phyloP scores from a whole-genome alignment of 2,888 invertebrate genomes.

The Stegana nigrithorax region DNA sequence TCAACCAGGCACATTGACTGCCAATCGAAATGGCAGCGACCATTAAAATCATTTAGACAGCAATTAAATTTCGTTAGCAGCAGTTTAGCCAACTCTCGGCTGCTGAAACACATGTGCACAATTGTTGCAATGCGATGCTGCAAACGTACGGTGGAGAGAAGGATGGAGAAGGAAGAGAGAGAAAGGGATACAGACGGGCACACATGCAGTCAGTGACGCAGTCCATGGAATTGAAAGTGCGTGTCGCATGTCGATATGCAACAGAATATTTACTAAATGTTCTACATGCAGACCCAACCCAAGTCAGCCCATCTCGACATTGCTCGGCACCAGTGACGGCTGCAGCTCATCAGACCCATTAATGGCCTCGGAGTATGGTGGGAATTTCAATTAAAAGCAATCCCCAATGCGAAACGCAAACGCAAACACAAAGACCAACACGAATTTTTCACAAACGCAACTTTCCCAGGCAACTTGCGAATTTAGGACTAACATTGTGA shows the following conservation, averaged over 20 bases:
- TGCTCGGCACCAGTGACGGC: background rate
- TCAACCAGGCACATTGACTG: no score
- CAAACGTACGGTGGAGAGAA: conserved; percentile 21
- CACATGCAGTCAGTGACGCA: conserved; percentile 27
- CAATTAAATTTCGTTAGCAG: conserved; percentile 60
- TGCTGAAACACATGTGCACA: conserved; percentile 50
- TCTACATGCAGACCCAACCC: background rate
- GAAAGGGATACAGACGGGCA: conserved; percentile 4
- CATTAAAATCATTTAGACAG: conserved; percentile 61
- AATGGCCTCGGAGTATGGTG: conserved; percentile 33
- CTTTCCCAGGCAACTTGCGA: conserved; percentile 55
- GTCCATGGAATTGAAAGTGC: conserved; percentile 58
- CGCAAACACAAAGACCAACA: background rate
- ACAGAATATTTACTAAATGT: conserved; percentile 11
- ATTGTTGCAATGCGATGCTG: conserved; percentile 32
- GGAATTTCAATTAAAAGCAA: conserved; percentile 59
- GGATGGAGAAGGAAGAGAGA: no score
- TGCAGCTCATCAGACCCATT: background rate
- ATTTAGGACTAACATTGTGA: no score
- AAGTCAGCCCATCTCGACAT: background rate
- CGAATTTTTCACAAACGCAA: conserved; percentile 23
- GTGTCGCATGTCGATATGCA: conserved; percentile 53
- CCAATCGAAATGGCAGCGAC: conserved; percentile 38
- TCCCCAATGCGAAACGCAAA: conserved; percentile 12
- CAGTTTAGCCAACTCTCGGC: background rate